Evolutionary conservation across 2,797 vertebrate species (phyloP), one percentile per base, ranked within the genome.

Genomic region (Pristis pectinata): DNA sequence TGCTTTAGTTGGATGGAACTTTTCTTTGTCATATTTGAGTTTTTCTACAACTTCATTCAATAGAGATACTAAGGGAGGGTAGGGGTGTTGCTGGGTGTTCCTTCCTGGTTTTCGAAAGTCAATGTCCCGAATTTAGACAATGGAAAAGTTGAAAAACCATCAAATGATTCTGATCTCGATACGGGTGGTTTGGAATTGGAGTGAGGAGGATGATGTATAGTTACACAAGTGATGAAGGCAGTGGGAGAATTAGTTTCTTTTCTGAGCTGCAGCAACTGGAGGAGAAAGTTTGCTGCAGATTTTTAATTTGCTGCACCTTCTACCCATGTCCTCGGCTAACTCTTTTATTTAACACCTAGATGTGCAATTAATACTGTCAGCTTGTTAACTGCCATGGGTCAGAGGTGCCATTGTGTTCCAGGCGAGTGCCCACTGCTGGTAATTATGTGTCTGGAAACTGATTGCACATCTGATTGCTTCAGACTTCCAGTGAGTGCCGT

Each of bases 391-490:
- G 22, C 91, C 93, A 41, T 72, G 64, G 91, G 91, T 44, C 41
- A 93, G 91, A 24, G 37, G 64, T 93, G 67, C 9, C 9, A 37
- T 22, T 24, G 61, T 70, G 91, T 27, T 93, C 24, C 34, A 70
- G 61, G 34, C 37, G 9, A 93, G 91, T 37, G 41, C 91, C 24
- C 1, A 44, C 22, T 93, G 89, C 22, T 30, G 30, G 19, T 72
- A 70, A 93, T 93, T 93, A 41, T 37, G 93, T 72, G 37, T 93
- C 91, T 93, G 91, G 6, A 49, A 6, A 6, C 83, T 59, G 83
- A 87, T n/a, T 56, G 15, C 30, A 87, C 59, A 6, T 6, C 83
- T 59, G 83, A 87, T n/a, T 56, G 15, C 30, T 87, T 59, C 83
- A 87, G 30, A 61, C 11, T 0, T 87, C 53, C 30, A 30, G 15